Conservation (phyloP, 2,113 vertebrate species). For the Hippocampus guttulatus region DNA sequence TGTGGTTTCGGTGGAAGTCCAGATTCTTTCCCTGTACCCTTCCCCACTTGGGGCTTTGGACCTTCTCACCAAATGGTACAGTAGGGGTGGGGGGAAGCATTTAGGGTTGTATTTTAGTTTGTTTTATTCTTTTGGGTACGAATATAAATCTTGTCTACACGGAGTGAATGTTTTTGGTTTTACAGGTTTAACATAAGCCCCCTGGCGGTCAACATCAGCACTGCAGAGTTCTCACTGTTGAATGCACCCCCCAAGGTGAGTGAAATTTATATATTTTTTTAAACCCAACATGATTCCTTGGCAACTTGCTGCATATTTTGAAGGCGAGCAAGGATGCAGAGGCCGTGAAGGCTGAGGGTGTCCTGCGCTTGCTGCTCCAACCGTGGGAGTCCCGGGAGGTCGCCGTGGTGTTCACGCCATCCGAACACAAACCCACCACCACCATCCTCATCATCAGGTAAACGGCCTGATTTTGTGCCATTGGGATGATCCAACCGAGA, state of each 20-base stretch:
- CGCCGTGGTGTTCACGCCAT: conserved; percentile 83
- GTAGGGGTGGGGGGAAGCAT: neutral
- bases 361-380: conserved; percentile 77
- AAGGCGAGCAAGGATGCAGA: conserved; percentile 37
- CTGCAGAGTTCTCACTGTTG: conserved; percentile 84
- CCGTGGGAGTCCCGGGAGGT: conserved; percentile 83
- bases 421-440: conserved; percentile 82
- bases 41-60: conserved; percentile 79
- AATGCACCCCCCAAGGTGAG: conserved; percentile 60
- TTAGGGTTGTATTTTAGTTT: conserved; percentile 1
- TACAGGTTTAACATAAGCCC: conserved; percentile 84
- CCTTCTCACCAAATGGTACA: conserved; percentile 88
- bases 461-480: no score
- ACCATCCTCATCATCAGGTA: conserved; percentile 91
- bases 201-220: conserved; percentile 83
- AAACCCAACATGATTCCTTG: neutral
- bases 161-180: conserved; percentile 36
- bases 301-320: neutral
- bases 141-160: neutral
- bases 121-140: neutral
- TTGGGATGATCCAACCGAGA: no score
- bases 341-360: conserved; percentile 20
- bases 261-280: neutral
- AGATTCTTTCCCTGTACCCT: conserved; percentile 84
- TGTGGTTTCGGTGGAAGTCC: conserved; percentile 86